Base-by-base conservation (phyloP, 2,888 invertebrate species). In the Xestobium rufovillosum region DNA sequence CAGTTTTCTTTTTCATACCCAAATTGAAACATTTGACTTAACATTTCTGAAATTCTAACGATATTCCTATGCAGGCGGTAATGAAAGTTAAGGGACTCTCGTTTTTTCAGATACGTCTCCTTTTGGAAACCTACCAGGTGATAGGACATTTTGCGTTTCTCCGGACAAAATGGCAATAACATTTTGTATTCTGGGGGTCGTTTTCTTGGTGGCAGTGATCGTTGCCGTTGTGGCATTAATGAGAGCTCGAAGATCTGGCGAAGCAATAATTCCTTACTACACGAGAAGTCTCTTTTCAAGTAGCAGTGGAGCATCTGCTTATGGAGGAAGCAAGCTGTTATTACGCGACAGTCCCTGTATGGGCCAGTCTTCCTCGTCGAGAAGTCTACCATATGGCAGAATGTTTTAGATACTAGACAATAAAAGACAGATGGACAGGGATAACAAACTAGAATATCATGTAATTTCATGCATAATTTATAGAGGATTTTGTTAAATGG, bases 91-190 rank as follows among this genome's bases (percentile, higher is more conserved):
- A n/a, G n/a, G n/a, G n/a, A n/a, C n/a, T n/a, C n/a, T n/a, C n/a
- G n/a, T n/a, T n/a, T n/a, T n/a, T n/a, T n/a, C n/a, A n/a, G n/a
- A n/a, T n/a, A n/a, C n/a, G n/a, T n/a, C n/a, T n/a, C 52, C 59
- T 8, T 63, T 61, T 36, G 51, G 57, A 9, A 52, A 57, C 40
- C 54, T 64, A 16, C 74, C 76, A 2, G 75, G 75, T 38, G 77
- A 78, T 53, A 70, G 73, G 48, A 75, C 75, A 3, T 73, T 84
- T 31, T 85, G 85, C 55, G 69, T 85, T 44, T 83, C 83, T 6
- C 78, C 83, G 10, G 80, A 83, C 4, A 82, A 80, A 67, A 74
- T 85, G 73, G 83, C 84, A 8, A 67, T 83, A 32, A 77, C 83
- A 0, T 83, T 85, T 55, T 81, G 82, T 53, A 67, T 81, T 0